Evolutionary conservation across 2,797 vertebrate species (phyloP).

Genomic region (Psittacula derbiana): DNA sequence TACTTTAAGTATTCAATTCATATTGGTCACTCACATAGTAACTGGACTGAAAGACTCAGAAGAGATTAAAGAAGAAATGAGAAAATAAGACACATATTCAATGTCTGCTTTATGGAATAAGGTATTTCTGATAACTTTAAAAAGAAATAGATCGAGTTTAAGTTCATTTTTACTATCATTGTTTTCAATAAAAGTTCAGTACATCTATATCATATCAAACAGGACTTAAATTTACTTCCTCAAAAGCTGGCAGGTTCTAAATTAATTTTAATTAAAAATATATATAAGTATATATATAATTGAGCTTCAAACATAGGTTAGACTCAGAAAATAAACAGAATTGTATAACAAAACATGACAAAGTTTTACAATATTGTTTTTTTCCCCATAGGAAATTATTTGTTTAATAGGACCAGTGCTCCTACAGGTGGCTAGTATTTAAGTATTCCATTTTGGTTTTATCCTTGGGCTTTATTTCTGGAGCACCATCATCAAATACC

Average conservation of each 20-base stretch:
- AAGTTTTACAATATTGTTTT: neutral
- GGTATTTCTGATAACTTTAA: neutral
- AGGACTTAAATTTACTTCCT: neutral
- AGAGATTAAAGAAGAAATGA: neutral
- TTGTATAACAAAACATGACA: neutral
- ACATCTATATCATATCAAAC: neutral
- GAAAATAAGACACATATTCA: neutral
- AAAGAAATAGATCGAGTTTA: neutral
- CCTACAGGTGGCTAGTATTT: neutral
- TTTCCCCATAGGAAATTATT: neutral
- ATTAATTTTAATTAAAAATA: neutral
- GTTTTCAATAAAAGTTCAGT: neutral
- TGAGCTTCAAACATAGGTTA: neutral
- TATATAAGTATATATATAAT: neutral
- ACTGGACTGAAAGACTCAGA: neutral
- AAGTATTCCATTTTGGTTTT: neutral
- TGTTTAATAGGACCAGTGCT: neutral
- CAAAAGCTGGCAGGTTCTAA: neutral
- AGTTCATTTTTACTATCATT: neutral
- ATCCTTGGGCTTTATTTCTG: neutral
- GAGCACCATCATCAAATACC: neutral
- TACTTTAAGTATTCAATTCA: neutral
- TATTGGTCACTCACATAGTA: neutral
- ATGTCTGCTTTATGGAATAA: fast-evolving
- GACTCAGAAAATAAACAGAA: neutral